phyloP scores from a whole-genome alignment of 2,888 invertebrate genomes.

The Aphidoletes aphidimyza region DNA sequence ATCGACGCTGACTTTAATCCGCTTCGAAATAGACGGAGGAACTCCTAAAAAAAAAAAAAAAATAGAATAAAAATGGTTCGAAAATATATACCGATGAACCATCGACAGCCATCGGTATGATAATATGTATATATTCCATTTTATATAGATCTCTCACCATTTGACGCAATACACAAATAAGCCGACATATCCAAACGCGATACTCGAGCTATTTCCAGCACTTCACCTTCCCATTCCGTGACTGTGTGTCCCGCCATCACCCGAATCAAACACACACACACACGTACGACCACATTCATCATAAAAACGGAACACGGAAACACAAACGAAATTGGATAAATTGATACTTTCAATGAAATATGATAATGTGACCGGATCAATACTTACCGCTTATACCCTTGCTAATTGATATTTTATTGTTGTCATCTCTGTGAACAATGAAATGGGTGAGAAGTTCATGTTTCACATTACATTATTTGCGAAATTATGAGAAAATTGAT shows the following conservation, averaged over 20 bases:
- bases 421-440: conserved; percentile 50
- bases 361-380: not conserved
- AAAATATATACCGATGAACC: no score
- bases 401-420: conserved; percentile 55
- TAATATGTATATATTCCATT: no score
- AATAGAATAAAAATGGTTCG: no score
- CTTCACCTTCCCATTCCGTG: conserved; percentile 86
- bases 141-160: no score
- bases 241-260: conserved; percentile 69
- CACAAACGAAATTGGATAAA: not conserved
- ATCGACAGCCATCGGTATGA: no score
- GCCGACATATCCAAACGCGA: conserved; percentile 91
- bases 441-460: not conserved
- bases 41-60: conserved; percentile 65
- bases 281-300: not conserved
- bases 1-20: conserved; percentile 93
- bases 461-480: no score
- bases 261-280: not conserved
- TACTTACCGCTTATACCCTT: conserved; percentile 48
- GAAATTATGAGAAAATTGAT: not conserved
- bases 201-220: conserved; percentile 84
- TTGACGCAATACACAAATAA: conserved; percentile 88
- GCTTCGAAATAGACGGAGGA: conserved; percentile 89
- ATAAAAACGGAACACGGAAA: not conserved
- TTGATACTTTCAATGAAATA: conserved; percentile 43